These are phyloP conservation scores for Notospermus geniculatus DNA, from an alignment of 1,140 invertebrate species.

Conservation along the genomic window DNA sequence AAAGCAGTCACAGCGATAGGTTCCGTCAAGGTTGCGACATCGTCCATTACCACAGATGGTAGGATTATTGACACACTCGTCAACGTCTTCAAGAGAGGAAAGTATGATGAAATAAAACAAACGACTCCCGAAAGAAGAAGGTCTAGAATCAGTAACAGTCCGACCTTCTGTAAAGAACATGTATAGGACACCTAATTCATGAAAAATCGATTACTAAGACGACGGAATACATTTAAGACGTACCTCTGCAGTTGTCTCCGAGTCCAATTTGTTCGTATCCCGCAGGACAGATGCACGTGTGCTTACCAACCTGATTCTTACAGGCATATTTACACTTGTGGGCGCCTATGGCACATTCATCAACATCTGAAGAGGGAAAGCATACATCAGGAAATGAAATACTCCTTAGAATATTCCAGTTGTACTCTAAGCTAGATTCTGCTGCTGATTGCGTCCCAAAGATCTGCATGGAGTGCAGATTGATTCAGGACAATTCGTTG, in stretches of 20 bases:
- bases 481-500: no score
- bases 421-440: neutral
- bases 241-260: conserved; percentile 73
- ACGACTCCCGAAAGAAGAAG: no score
- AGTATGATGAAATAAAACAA: neutral
- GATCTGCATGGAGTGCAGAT: neutral
- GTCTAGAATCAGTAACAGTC: no score
- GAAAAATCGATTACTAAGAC: no score
- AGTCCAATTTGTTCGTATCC: conserved; percentile 71
- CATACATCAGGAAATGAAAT: neutral
- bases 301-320: conserved; percentile 85
- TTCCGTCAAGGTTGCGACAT: conserved; percentile 76
- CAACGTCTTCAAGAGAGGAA: conserved; percentile 59
- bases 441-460: neutral
- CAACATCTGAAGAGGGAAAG: conserved; percentile 66
- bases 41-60: conserved; percentile 74
- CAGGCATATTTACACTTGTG: conserved; percentile 80
- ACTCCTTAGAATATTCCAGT: conserved; percentile 4
- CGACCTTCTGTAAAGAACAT: no score
- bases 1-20: conserved; percentile 78
- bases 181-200: no score
- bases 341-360: conserved; percentile 76
- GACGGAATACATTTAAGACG: conserved; percentile 20
- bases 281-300: conserved; percentile 83
- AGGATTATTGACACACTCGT: conserved; percentile 70